Percentiles rank a stretch among this genome's conserved stretches.
These are phyloP conservation scores for Balaeniceps rex DNA, from an alignment of 2,113 vertebrate species.

Conservation along the genomic window DNA sequence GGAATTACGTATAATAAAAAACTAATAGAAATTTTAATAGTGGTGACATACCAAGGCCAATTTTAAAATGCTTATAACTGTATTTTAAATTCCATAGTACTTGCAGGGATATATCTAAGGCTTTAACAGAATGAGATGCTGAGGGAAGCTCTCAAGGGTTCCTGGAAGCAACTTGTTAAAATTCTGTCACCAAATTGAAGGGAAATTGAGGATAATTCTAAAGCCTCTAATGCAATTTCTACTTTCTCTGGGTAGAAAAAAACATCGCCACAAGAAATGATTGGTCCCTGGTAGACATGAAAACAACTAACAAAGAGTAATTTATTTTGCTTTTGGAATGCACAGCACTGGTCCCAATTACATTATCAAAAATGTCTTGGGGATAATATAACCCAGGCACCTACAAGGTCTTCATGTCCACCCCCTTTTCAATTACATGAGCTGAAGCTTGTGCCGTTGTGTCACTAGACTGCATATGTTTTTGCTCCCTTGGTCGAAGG, in stretches of 20 bases:
- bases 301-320: conserved; percentile 1
- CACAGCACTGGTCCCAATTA: not conserved
- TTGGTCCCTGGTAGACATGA: not conserved
- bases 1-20: conserved; percentile 32
- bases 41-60: not conserved
- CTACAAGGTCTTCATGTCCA: not conserved
- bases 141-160: not conserved
- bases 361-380: not conserved
- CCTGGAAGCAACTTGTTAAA: conserved; percentile 49
- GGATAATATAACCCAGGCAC: not conserved
- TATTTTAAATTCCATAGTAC: conserved; percentile 32
- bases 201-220: conserved; percentile 38
- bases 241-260: not conserved
- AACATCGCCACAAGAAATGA: not conserved
- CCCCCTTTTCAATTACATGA: not conserved
- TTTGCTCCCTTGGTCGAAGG: not conserved
- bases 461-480: not conserved
- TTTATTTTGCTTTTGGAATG: conserved; percentile 23
- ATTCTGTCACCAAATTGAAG: conserved; percentile 40
- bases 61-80: conserved; percentile 19
- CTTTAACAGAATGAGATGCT: conserved; percentile 4
- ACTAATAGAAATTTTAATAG: conserved; percentile 36
- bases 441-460: not conserved
- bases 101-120: not conserved
- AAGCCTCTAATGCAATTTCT: conserved; percentile 6